Evolutionary conservation across 2,888 invertebrate genomes (phyloP), one percentile per base, ranked within the genome.

Genomic region (Drosophila engyochracea): DNA sequence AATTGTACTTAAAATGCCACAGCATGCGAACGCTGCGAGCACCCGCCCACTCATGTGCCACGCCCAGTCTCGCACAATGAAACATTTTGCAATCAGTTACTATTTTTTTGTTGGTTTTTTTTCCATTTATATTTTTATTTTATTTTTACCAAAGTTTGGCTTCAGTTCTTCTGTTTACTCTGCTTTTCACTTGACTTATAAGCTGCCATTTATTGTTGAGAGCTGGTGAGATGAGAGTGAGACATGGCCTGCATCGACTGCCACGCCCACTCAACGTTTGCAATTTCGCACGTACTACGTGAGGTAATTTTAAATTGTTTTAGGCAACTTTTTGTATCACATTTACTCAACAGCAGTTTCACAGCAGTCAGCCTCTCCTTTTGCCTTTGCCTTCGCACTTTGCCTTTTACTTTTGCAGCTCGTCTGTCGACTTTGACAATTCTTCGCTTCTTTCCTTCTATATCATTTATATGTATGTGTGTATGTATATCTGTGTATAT

Each of bases 271-370:
- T 77, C 88, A 85, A 85, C 90, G 89, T 81, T 90, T 70, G 89
- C 86, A 88, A 86, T 86, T 86, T 86, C 76, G 73, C 85, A 90
- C 89, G 84, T 89, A 89, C 90, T 47, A 47, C 47, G 86, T 87
- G 86, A 87, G 87, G 89, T 90, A 87, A 87, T 90, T 89, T 87
- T 87, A 90, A 87, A 87, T 90, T 78, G 89, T 86, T 88, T 85
- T 87, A 69, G 81, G 73, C 75, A 85, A 84, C 81, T 88, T 85
- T 74, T 76, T 51, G 70, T 74, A 71, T 64, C 49, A 58, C 57
- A 66, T 70, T 63, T 71, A 61, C 75, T 47, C 47, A 47, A 25
- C 47, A 25, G 47, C 47, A 47, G 47, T 16, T 25, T 25, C 57
- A 76, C 71, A 66, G 47, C 44, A 52, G 33, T 30, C 55, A 57